Evolutionary conservation across 2,888 invertebrate genomes (phyloP).

Genomic region (Torymus texanus): DNA sequence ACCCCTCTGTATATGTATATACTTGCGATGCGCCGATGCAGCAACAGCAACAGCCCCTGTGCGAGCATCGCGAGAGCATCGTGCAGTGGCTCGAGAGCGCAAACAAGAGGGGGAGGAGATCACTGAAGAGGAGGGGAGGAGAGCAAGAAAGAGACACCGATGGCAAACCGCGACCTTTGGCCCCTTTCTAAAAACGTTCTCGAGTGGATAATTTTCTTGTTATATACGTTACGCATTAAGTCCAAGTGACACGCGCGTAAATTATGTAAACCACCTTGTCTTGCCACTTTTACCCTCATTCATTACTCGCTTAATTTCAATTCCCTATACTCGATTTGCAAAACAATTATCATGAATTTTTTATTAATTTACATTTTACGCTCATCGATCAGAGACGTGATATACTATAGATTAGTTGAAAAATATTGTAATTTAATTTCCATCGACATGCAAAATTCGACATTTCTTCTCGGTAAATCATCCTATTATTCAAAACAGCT

Average conservation of each 20-base stretch:
- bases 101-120: constrained; percentile 19
- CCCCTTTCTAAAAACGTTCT: constrained; percentile 57
- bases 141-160: constrained; percentile 4
- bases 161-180: constrained; percentile 42
- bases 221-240: constrained; percentile 72
- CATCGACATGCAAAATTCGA: no score
- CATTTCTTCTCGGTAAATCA: no score
- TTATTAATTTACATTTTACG: no score
- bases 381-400: no score
- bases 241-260: constrained; percentile 53
- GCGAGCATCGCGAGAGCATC: not conserved
- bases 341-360: no score
- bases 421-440: no score
- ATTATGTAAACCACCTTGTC: not conserved
- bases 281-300: no score
- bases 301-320: no score
- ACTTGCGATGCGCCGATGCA: not conserved
- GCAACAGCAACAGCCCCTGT: not conserved
- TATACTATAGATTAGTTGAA: no score
- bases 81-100: not conserved
- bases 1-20: constrained; percentile 36
- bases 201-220: constrained; percentile 75
- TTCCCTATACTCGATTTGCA: no score
- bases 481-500: constrained; percentile 5
- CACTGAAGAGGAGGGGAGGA: constrained; percentile 7